These are phyloP conservation scores for Trogon surrucura DNA, from an alignment of 2,113 vertebrate species.

Conservation along the genomic window DNA sequence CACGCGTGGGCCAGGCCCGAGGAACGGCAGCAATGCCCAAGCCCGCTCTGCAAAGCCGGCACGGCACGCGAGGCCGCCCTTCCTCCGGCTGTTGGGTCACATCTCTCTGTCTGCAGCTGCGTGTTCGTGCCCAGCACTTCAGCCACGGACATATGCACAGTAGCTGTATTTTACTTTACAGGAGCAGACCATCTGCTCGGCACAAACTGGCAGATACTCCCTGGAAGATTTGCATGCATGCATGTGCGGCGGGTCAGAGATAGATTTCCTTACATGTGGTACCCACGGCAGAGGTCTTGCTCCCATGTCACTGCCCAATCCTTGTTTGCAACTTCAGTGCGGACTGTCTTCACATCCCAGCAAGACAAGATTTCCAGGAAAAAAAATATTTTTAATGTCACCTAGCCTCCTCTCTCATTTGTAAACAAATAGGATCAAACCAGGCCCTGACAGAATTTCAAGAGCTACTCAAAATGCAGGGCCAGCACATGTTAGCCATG, in stretches of 20 bases:
- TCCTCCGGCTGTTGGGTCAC: not conserved
- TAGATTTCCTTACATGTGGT: not conserved
- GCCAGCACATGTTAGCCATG: not conserved
- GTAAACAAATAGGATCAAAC: not conserved
- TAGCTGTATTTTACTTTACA: not conserved
- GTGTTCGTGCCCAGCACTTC: not conserved
- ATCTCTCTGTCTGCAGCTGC: not conserved
- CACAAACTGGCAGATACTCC: not conserved
- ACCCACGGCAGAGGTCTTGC: not conserved
- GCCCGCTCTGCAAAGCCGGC: not conserved
- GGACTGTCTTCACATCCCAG: not conserved
- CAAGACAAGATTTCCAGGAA: not conserved
- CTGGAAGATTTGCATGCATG: rapidly evolving
- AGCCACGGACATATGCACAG: rapidly evolving
- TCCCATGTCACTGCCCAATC: not conserved
- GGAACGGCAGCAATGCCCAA: not conserved
- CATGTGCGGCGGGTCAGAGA: not conserved
- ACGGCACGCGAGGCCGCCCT: rapidly evolving
- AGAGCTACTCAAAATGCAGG: not conserved
- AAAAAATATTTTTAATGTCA: too few relatives aligned
- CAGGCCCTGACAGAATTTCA: not conserved
- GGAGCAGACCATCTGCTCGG: not conserved
- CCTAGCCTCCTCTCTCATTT: not conserved
- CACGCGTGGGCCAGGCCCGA: rapidly evolving
- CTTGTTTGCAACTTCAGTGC: rapidly evolving